Evolutionary conservation across 2,113 vertebrate genomes (phyloP), one percentile per base, ranked within the genome.

Genomic region (Rhynchomys soricoides): DNA sequence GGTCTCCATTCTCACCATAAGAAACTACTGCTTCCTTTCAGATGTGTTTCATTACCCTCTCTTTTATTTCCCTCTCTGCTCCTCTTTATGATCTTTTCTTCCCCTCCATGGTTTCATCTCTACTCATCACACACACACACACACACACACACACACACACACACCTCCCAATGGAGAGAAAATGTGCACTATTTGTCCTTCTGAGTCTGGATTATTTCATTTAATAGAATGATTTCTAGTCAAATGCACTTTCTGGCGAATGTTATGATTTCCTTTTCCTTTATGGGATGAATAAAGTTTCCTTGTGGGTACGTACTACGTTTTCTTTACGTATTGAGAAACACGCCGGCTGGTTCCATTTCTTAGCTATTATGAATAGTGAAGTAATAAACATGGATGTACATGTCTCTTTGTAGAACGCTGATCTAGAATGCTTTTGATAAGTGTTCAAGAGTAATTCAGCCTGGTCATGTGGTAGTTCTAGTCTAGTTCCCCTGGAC

Each of bases 121-220:
- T 40, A 57, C 12, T 40, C 59, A 82, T 8, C 78, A 55, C 50
- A 81, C 78, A 81, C 50, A 81, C 78, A 57, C 78, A 57, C 52
- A 57, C 52, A 82, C 79, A 59, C 79, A 82, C 52, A 82, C 55
- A 82, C 81, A 83, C 57, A 64, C 13, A 40, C 57, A 83, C n/a
- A 43, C 12, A 50, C 2, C 8, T 26, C 5, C 22, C 24, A 12
- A 40, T 40, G 37, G 11, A 26, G 3, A 73, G 7, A 71, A 19
- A 71, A 21, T n/a, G 2, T 71, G 37, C 6, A n/a, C 21, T 57
- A 22, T 57, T 81, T 57, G 78, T 82, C 52, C 57, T 26, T 82
- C 78, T 82, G 52, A 82, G 55, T 59, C 52, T 82, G 22, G 37
- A 6, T 82, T 59, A 57, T 82, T 82, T 59, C 37, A 59, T 21